Conservation (phyloP, 2,888 invertebrate species). For the Vanessa cardui region DNA sequence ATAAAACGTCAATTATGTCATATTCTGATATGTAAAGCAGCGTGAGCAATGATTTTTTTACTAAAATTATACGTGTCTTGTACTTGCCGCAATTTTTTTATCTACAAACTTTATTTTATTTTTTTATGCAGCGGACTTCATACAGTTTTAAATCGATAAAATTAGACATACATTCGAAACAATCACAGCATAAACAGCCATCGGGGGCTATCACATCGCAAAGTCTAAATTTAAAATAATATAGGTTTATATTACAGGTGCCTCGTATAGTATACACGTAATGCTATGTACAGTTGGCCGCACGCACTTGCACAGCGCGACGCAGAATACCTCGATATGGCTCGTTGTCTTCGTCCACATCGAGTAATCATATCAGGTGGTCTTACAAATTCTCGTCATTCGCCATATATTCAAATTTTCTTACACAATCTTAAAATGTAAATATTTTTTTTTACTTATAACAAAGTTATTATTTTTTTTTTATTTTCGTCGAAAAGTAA, state of each 20-base stretch:
- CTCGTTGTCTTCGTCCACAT: too few species aligned
- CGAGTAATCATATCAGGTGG: too few species aligned
- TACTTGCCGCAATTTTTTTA: conserved; percentile 16
- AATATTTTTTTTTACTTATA: too few species aligned
- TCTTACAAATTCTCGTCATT: too few species aligned
- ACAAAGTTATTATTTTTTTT: too few species aligned
- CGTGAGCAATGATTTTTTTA: conserved; percentile 12
- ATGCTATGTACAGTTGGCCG: conserved; percentile 34
- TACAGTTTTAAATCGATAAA: conserved; percentile 12
- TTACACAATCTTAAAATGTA: too few species aligned
- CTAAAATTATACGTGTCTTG: conserved; percentile 14
- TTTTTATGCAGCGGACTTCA: conserved; percentile 11
- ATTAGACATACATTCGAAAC: conserved; percentile 8
- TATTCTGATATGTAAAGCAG: conserved; percentile 20
- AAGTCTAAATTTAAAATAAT: conserved; percentile 12
- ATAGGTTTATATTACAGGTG: conserved; percentile 35
- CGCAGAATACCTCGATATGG: background rate
- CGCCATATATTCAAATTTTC: too few species aligned
- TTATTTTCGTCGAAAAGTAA: too few species aligned
- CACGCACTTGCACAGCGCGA: background rate
- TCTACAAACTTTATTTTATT: conserved; percentile 1
- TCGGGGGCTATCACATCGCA: conserved; percentile 34
- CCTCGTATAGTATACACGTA: conserved; percentile 19
- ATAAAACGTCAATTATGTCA: conserved; percentile 4
- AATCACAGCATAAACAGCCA: conserved; percentile 18